Evolutionary conservation across 2,113 vertebrate species (phyloP).

Genomic region (Datnioides undecimradiatus): DNA sequence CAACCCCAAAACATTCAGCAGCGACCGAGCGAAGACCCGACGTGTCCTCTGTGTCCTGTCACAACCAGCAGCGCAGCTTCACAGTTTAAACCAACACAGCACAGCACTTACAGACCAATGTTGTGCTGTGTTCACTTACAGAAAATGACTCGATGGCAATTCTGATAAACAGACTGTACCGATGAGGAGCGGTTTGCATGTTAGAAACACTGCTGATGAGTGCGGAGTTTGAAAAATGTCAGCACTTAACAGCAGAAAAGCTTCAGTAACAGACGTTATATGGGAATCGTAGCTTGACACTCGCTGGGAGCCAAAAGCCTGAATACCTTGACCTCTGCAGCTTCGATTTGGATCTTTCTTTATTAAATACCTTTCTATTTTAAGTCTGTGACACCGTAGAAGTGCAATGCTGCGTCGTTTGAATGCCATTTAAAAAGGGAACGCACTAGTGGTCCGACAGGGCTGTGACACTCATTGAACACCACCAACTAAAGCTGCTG

Average conservation of each 20-base stretch:
- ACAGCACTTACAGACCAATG: not conserved
- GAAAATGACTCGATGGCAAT: not conserved
- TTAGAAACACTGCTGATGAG: not conserved
- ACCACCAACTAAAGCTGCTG: not conserved
- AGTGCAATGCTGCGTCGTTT: not conserved
- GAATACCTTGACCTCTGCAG: not conserved
- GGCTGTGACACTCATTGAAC: not conserved
- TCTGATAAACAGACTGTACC: not conserved
- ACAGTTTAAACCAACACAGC: too few species aligned
- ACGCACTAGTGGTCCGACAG: not conserved
- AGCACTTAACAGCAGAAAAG: not conserved
- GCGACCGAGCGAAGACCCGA: not conserved
- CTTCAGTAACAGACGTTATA: not conserved
- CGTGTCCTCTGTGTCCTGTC: not conserved
- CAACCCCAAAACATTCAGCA: not conserved
- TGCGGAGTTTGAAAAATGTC: not conserved
- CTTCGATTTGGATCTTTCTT: not conserved
- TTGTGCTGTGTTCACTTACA: not conserved
- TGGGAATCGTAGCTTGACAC: not conserved
- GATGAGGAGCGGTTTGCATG: not conserved
- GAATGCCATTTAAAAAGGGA: not conserved
- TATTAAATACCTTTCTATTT: not conserved
- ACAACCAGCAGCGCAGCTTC: not conserved
- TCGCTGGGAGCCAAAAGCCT: not conserved
- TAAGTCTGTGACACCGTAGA: not conserved